Evolutionary conservation across 2,797 vertebrate genomes (phyloP).

Genomic region (Sparus aurata): DNA sequence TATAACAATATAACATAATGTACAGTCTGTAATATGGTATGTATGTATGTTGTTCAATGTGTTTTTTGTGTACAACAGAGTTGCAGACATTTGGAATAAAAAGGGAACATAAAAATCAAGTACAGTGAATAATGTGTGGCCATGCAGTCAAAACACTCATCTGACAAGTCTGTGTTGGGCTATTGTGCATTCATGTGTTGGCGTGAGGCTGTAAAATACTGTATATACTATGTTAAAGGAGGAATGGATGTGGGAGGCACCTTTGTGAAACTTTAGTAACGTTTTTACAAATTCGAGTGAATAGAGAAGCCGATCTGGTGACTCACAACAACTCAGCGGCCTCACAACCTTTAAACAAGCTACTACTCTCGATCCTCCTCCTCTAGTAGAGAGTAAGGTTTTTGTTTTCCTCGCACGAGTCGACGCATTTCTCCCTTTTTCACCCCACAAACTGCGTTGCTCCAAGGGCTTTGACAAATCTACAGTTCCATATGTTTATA

Average conservation of each 20-base stretch:
- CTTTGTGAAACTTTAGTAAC: not conserved
- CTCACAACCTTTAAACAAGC: slow-evolving; percentile 28
- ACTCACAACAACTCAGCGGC: slow-evolving; percentile 16
- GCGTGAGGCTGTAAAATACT: slow-evolving; percentile 6
- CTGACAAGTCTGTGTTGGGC: not conserved
- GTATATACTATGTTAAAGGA: not conserved
- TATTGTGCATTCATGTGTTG: not conserved
- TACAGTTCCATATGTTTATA: slow-evolving; percentile 72
- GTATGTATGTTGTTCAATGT: not conserved
- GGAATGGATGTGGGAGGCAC: too few species aligned
- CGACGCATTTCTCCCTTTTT: slow-evolving; percentile 15
- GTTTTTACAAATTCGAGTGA: not conserved
- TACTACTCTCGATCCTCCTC: slow-evolving; percentile 27
- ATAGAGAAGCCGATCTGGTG: slow-evolving; percentile 22
- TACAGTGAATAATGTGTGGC: not conserved
- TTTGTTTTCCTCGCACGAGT: slow-evolving; percentile 22
- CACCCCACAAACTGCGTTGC: slow-evolving; percentile 46
- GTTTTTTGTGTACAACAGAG: not conserved
- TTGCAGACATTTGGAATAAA: not conserved
- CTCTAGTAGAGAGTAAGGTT: not conserved
- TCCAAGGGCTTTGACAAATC: slow-evolving; percentile 71
- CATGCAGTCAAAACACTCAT: not conserved
- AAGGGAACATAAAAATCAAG: not conserved
- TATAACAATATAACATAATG: not conserved
- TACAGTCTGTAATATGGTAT: not conserved